phyloP scores from a whole-genome alignment of 2,113 vertebrate genomes.

The Accipiter virgatus region DNA sequence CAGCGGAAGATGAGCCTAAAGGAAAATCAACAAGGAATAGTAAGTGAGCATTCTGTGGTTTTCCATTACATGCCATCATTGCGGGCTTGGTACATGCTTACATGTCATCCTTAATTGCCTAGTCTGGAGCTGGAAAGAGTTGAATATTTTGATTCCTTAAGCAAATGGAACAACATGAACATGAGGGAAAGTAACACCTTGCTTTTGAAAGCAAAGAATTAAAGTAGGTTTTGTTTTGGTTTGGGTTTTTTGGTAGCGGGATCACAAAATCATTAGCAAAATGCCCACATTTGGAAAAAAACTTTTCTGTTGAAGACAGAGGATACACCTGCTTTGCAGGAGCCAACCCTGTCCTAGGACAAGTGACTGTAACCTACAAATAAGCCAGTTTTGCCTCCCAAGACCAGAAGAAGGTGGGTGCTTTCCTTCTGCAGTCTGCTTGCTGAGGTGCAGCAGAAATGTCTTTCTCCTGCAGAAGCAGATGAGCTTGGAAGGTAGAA shows the following conservation, averaged over 20 bases:
- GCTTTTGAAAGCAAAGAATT: not conserved
- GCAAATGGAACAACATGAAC: not conserved
- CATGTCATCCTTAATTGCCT: not conserved
- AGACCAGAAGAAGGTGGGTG: not conserved
- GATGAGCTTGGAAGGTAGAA: not conserved
- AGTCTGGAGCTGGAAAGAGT: not conserved
- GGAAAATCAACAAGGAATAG: not conserved
- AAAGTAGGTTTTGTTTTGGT: not conserved
- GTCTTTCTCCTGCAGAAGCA: not conserved
- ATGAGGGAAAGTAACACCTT: not conserved
- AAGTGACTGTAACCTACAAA: not conserved
- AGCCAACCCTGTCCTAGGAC: not conserved
- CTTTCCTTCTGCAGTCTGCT: not conserved
- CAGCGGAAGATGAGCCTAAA: not conserved
- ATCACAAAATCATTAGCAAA: not conserved
- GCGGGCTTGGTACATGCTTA: not conserved
- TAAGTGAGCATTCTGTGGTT: not conserved
- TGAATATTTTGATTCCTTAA: not conserved
- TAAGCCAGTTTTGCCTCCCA: not conserved
- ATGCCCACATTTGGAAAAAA: not conserved
- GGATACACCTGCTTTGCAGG: not conserved
- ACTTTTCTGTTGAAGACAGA: not conserved
- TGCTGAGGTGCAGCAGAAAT: not conserved
- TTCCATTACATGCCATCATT: not conserved
- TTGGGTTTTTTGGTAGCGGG: not conserved